phyloP scores from a whole-genome alignment of 1,140 invertebrate genomes.

The Cyphomyrmex costatus region DNA sequence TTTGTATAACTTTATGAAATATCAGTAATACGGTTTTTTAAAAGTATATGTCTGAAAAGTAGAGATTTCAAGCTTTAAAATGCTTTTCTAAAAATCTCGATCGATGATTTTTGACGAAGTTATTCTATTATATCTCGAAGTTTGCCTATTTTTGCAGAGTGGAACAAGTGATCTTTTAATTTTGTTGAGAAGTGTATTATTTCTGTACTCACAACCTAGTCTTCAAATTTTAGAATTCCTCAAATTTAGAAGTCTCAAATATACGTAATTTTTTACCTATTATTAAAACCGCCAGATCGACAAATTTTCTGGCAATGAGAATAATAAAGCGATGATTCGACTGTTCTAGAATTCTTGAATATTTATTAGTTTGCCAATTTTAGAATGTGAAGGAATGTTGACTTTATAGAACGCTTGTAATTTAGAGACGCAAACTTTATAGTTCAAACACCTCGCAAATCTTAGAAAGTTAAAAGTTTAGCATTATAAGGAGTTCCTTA shows the following conservation, averaged over 20 bases:
- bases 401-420: not conserved
- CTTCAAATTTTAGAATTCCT: not conserved
- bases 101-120: too few species aligned
- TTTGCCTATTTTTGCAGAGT: too few species aligned
- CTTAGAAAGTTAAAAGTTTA: constrained; percentile 39
- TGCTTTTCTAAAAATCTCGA: too few species aligned
- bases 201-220: not conserved
- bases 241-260: not conserved
- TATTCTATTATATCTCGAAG: too few species aligned
- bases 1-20: too few species aligned
- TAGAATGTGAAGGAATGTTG: constrained; percentile 20
- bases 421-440: constrained; percentile 16
- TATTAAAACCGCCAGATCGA: not conserved
- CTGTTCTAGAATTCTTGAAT: constrained; percentile 21
- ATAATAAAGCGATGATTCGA: not conserved
- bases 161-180: too few species aligned
- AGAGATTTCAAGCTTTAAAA: too few species aligned
- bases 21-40: too few species aligned
- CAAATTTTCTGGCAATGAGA: not conserved
- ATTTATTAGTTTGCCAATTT: constrained; percentile 38
- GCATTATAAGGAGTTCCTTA: not conserved
- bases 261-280: not conserved
- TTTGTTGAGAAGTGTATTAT: too few species aligned
- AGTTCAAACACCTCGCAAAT: not conserved
- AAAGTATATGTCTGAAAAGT: too few species aligned